A percentile compares a stretch with the other conserved stretches of the same genome.
Conservation (phyloP, 2,888 invertebrate species). For the Cosmia trapezina region DNA sequence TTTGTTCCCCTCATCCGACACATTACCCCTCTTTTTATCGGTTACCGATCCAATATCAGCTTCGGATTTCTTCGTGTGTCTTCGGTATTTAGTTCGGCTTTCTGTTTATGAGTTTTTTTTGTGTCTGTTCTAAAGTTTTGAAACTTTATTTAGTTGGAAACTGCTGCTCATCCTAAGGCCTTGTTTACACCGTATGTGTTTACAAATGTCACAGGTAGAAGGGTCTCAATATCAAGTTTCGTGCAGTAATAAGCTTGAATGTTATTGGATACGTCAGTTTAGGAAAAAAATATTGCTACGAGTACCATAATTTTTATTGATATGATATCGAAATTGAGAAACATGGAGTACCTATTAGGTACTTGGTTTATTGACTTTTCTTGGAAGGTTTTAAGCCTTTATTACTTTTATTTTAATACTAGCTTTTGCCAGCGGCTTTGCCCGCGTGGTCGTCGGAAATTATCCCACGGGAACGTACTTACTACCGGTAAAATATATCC, state of each 20-base stretch:
- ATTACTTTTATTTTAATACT: neutral
- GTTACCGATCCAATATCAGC: neutral
- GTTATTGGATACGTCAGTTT: conserved; percentile 32
- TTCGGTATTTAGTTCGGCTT: neutral
- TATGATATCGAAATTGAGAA: conserved; percentile 7
- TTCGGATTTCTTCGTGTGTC: conserved; percentile 4
- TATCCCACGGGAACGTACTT: neutral
- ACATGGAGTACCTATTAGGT: neutral
- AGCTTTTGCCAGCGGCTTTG: neutral
- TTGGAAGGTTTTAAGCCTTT: neutral
- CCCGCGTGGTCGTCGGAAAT: neutral
- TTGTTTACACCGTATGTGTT: conserved; percentile 14
- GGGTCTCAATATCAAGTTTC: conserved; percentile 50
- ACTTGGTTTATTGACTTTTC: neutral
- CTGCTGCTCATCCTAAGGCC: too few species aligned
- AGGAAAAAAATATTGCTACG: conserved; percentile 15
- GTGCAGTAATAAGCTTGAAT: conserved; percentile 30
- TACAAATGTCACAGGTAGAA: conserved; percentile 2
- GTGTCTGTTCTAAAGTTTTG: neutral
- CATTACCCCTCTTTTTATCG: conserved; percentile 21
- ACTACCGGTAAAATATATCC: neutral
- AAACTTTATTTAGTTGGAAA: neutral
- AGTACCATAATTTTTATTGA: conserved; percentile 25
- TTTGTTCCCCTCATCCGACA: conserved; percentile 18
- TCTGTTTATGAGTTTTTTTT: neutral